Evolutionary conservation across 35 echinoderm and acorn worm species (phyloP).

Genomic region (Ophioderma brevispina): DNA sequence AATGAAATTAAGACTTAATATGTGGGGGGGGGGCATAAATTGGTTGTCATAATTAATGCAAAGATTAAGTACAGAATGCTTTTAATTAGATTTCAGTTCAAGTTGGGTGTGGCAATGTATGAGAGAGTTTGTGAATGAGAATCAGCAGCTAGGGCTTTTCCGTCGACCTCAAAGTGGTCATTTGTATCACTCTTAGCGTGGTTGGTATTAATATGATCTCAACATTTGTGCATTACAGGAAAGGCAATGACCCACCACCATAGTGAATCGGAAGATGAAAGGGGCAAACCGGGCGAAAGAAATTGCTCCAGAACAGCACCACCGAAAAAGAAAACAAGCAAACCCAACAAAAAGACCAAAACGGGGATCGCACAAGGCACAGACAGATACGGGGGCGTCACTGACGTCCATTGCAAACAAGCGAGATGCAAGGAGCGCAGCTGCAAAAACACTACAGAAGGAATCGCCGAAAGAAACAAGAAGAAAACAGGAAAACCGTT

Average conservation of each 20-base stretch:
- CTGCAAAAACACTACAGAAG: neutral
- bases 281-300: constrained; percentile 45
- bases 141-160: too few species aligned
- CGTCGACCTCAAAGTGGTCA: too few species aligned
- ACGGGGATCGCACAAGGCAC: neutral
- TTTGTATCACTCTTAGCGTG: too few species aligned
- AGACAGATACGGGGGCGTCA: neutral
- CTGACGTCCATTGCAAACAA: neutral
- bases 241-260: neutral
- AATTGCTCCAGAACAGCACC: constrained; percentile 7
- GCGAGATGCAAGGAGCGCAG: neutral
- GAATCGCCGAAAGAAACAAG: neutral
- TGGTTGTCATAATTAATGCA: too few species aligned
- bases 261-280: constrained; percentile 70
- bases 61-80: too few species aligned
- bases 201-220: too few species aligned
- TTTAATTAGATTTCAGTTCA: too few species aligned
- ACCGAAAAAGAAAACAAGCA: neutral
- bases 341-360: neutral
- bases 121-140: too few species aligned
- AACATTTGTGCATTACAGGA: too few species aligned
- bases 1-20: too few species aligned
- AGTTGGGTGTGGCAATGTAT: too few species aligned
- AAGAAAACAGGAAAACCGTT: neutral
- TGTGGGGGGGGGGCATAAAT: too few species aligned